phyloP scores from a whole-genome alignment of 2,888 invertebrate species.

The Papilio protenor region DNA sequence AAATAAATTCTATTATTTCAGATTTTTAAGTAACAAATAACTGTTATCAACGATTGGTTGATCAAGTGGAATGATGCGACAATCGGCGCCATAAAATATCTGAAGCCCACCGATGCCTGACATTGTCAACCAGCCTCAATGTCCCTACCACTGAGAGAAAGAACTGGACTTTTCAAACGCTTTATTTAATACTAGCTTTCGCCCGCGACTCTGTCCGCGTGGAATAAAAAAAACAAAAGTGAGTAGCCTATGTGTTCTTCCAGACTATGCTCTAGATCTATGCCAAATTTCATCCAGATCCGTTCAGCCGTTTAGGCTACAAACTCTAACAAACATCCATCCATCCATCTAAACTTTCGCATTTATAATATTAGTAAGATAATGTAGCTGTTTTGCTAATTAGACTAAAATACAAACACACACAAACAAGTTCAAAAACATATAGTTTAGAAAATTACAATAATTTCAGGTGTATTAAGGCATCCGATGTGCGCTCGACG shows the following conservation, averaged over 20 bases:
- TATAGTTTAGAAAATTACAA: constrained; percentile 38
- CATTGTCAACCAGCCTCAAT: constrained; percentile 51
- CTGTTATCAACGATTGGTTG: constrained; percentile 51
- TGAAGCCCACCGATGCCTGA: constrained; percentile 59
- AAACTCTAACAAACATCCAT: too few species aligned
- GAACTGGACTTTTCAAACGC: too few species aligned
- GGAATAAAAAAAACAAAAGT: too few species aligned
- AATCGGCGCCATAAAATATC: constrained; percentile 58
- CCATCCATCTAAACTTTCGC: too few species aligned
- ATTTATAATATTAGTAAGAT: too few species aligned
- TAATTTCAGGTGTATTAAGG: constrained; percentile 24
- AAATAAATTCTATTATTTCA: not conserved
- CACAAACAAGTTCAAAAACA: not conserved
- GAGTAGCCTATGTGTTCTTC: too few species aligned
- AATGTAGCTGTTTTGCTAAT: too few species aligned
- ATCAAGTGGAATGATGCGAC: constrained; percentile 61
- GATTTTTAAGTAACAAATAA: not conserved
- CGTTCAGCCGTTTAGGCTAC: too few species aligned
- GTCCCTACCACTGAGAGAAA: constrained; percentile 51
- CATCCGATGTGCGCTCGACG: constrained; percentile 8
- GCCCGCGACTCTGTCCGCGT: too few species aligned
- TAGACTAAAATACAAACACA: not conserved
- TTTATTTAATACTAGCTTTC: too few species aligned
- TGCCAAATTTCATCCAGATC: too few species aligned
- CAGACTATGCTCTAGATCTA: too few species aligned